Evolutionary conservation across 2,113 vertebrate genomes (phyloP), one percentile per base, ranked within the genome.

Genomic region (Phycodurus eques): DNA sequence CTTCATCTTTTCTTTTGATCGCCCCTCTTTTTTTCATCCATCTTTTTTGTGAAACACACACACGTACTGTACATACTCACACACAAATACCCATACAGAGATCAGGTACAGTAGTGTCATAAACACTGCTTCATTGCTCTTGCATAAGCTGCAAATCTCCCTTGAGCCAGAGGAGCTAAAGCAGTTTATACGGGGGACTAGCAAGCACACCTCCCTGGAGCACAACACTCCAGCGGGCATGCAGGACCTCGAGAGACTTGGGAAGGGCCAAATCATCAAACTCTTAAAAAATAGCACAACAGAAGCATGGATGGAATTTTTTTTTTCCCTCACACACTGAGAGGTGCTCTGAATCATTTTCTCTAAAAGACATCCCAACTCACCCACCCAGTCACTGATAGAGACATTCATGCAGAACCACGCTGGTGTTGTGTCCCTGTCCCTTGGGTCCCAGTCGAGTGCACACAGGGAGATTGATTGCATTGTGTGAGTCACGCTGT

Each of bases 401-500:
- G 64, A 80, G 79, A 80, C 68, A 51, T 73, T 85, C 70, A 78
- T 78, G 77, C 80, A 78, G 76, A 81, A 81, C 68, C 47, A 31
- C 2, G 27, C 53, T 44, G 77, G 76, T 71, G 57, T 66, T 80
- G 67, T 8, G 66, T 75, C 80, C 76, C 84, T 72, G 66, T 75
- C 80, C 73, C 84, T 75, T 69, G 69, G 60, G 73, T 80, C 71
- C 65, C 71, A 67, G 72, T 83, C 77, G 71, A 71, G 71, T 65
- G 79, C 71, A 68, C 82, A 70, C 65, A 54, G 51, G 73, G 79
- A 83, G 83, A 87, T 83, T 78, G 85, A 88, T 88, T 82, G 78
- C 73, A 53, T 75, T 49, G 61, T 83, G 79, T 87, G 88, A 88
- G 79, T 87, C 83, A 87, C 49, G 78, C 80, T 80, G 83, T 76